Percentiles rank a stretch among this genome's conserved stretches.
phyloP scores from a whole-genome alignment of 2,888 invertebrate species.

The Vannuccia rotundouncinata region DNA sequence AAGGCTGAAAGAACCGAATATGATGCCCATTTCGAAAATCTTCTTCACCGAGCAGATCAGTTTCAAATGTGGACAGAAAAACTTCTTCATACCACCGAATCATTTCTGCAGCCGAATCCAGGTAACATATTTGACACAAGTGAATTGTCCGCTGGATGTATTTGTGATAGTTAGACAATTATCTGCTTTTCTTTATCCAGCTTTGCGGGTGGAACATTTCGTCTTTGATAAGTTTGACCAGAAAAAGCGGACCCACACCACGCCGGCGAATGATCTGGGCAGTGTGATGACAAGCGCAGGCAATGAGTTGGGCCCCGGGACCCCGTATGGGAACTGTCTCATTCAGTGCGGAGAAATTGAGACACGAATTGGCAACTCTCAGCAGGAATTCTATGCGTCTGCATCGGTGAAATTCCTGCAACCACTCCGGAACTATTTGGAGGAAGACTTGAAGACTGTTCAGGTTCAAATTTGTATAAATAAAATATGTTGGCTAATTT shows the following conservation, averaged over 20 bases:
- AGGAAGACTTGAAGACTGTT: conserved; percentile 82
- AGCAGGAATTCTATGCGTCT: conserved; percentile 74
- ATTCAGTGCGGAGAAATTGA: conserved; percentile 79
- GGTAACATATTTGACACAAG: too few species aligned
- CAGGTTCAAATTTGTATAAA: too few species aligned
- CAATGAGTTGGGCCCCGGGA: conserved; percentile 72
- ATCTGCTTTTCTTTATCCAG: too few species aligned
- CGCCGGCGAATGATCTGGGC: conserved; percentile 75
- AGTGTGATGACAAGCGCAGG: conserved; percentile 78
- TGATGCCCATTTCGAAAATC: conserved; percentile 79
- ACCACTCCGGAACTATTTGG: conserved; percentile 75
- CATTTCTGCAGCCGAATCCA: conserved; percentile 81
- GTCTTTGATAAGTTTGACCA: conserved; percentile 65
- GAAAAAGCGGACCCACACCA: conserved; percentile 71
- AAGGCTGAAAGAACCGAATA: conserved; percentile 82
- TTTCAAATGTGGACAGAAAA: conserved; percentile 79
- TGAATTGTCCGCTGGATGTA: too few species aligned
- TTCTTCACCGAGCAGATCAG: conserved; percentile 73
- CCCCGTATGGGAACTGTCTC: conserved; percentile 77
- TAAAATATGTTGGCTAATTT: too few species aligned
- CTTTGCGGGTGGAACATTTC: conserved; percentile 59
- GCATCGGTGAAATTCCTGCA: conserved; percentile 73
- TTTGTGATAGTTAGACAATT: too few species aligned
- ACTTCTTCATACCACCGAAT: conserved; percentile 70
- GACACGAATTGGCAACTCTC: conserved; percentile 74